phyloP scores from a whole-genome alignment of 2,888 invertebrate species.

The Drosophila affinis region DNA sequence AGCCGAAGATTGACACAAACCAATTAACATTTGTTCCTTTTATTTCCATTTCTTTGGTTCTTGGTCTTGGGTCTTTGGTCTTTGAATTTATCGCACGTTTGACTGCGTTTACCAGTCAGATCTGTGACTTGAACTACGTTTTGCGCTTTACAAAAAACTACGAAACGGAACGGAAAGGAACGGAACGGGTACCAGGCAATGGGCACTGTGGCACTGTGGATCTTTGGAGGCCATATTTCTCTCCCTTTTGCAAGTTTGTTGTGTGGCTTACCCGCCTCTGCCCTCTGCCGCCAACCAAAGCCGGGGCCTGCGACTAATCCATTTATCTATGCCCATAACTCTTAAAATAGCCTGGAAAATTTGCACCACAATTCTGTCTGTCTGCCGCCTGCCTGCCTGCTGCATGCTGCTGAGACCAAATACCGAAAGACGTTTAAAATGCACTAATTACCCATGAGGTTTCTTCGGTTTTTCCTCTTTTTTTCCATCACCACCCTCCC shows the following conservation, averaged over 20 bases:
- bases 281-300: slow-evolving; percentile 63
- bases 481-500: neutral
- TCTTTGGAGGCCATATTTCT: slow-evolving; percentile 43
- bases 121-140: slow-evolving; percentile 80
- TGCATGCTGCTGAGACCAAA: slow-evolving; percentile 60
- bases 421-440: slow-evolving; percentile 80
- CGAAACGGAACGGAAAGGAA: neutral
- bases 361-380: slow-evolving; percentile 49
- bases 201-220: neutral
- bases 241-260: slow-evolving; percentile 71
- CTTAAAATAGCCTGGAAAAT: slow-evolving; percentile 80
- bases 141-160: slow-evolving; percentile 63
- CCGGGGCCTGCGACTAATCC: slow-evolving; percentile 65
- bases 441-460: slow-evolving; percentile 78
- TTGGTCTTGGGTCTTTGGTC: slow-evolving; percentile 49
- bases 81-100: slow-evolving; percentile 81
- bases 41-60: slow-evolving; percentile 57
- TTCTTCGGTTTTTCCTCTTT: slow-evolving; percentile 20
- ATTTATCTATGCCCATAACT: slow-evolving; percentile 81
- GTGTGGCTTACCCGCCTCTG: slow-evolving; percentile 50
- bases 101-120: slow-evolving; percentile 81
- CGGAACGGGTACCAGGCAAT: slow-evolving; percentile 5
- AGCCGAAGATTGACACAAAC: slow-evolving; percentile 80
- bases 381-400: slow-evolving; percentile 3
- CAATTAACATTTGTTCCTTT: slow-evolving; percentile 82